Percentiles rank a stretch among this genome's conserved stretches.
Evolutionary conservation across 2,888 invertebrate genomes (phyloP).

Genomic region (Andrena haemorrhoa): DNA sequence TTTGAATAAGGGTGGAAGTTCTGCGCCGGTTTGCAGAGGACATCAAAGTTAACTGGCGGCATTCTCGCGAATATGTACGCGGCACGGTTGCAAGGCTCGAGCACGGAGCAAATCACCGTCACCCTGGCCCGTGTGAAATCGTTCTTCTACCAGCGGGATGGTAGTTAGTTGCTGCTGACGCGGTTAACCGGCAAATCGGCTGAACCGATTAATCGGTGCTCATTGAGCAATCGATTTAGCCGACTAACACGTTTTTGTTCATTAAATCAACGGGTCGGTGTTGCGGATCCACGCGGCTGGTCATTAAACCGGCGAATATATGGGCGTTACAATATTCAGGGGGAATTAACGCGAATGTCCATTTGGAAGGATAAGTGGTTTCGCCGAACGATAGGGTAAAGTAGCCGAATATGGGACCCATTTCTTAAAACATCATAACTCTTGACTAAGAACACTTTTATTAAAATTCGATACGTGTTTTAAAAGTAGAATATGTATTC

Average conservation of each 20-base stretch:
- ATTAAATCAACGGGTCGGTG: conserved; percentile 43
- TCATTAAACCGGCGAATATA: conserved; percentile 37
- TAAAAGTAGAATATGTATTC: too few relatives aligned
- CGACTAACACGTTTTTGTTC: conserved; percentile 49
- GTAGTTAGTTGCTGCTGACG: conserved; percentile 50
- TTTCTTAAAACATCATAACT: too few relatives aligned
- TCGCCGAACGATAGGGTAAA: neutral
- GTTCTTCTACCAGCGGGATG: conserved; percentile 18
- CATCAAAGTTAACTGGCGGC: conserved; percentile 24
- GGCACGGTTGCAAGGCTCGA: neutral
- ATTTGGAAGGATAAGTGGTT: neutral
- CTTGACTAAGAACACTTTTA: too few relatives aligned
- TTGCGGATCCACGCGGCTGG: conserved; percentile 7
- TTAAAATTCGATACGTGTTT: too few relatives aligned
- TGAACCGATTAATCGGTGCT: conserved; percentile 39
- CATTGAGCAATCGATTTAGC: conserved; percentile 49
- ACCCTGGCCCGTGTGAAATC: conserved; percentile 2
- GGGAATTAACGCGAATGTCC: neutral
- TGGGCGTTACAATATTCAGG: conserved; percentile 1
- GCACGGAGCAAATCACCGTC: conserved; percentile 16
- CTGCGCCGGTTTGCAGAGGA: conserved; percentile 3
- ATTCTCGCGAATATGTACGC: neutral
- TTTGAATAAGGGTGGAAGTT: conserved; percentile 16
- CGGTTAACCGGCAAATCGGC: conserved; percentile 45
- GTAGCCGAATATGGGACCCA: too few relatives aligned